Percentiles rank a stretch among this genome's conserved stretches.
These are phyloP conservation scores for Pelobates fuscus DNA, from an alignment of 2,113 vertebrate species.

Conservation along the genomic window DNA sequence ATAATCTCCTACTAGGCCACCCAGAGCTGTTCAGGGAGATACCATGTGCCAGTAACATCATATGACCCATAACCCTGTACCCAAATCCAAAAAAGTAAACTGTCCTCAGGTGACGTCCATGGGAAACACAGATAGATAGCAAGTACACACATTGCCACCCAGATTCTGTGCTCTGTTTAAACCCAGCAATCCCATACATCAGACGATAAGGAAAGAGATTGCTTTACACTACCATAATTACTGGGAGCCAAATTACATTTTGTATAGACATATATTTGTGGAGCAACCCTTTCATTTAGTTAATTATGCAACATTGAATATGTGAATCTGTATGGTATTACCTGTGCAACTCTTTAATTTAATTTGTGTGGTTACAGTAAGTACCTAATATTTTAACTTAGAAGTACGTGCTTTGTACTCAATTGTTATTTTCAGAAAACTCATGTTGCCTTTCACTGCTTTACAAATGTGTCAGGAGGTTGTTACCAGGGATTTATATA, in stretches of 20 bases:
- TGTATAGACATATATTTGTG: not conserved
- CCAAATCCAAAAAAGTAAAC: slow-evolving; percentile 64
- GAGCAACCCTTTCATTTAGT: not conserved
- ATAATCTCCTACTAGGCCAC: slow-evolving; percentile 66
- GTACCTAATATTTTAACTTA: too few species aligned
- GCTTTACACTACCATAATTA: not conserved
- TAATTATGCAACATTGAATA: too few species aligned
- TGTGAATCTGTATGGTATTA: too few species aligned
- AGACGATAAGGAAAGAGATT: not conserved
- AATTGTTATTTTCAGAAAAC: too few species aligned
- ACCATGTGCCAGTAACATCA: slow-evolving; percentile 73
- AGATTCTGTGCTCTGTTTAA: not conserved
- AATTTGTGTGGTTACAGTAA: too few species aligned
- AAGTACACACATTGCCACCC: slow-evolving; percentile 9
- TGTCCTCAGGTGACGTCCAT: slow-evolving; percentile 6
- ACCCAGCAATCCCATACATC: not conserved
- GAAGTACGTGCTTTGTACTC: too few species aligned
- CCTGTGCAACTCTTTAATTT: too few species aligned
- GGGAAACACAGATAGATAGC: slow-evolving; percentile 40
- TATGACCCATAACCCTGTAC: slow-evolving; percentile 56
- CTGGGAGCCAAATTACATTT: not conserved
- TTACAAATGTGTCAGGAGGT: too few species aligned
- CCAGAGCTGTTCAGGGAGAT: slow-evolving; percentile 66
- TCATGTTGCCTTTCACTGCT: too few species aligned
- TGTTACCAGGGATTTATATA: too few species aligned